A percentile compares a stretch with the other conserved stretches of the same genome.
phyloP scores from a whole-genome alignment of 2,888 invertebrate species.

The Amphiduros pacificus region DNA sequence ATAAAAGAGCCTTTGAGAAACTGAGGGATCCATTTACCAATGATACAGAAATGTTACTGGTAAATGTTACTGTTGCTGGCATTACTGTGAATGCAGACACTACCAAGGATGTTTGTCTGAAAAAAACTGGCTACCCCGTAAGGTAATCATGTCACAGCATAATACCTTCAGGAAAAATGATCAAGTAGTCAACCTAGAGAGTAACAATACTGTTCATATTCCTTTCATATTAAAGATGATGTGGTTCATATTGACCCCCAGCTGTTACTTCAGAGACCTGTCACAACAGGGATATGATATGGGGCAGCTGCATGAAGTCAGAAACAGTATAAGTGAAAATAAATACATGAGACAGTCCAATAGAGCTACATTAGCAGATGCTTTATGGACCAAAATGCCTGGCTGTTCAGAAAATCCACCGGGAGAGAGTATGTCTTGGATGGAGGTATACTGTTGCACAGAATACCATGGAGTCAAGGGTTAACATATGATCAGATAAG shows the following conservation, averaged over 20 bases:
- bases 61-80: conserved; percentile 27
- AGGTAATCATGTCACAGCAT: conserved; percentile 19
- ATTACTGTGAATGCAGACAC: conserved; percentile 28
- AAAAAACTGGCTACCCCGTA: conserved; percentile 29
- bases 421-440: conserved; percentile 9
- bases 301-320: conserved; percentile 6
- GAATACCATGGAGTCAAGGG: conserved; percentile 30
- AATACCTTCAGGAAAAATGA: conserved; percentile 25
- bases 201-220: conserved; percentile 15
- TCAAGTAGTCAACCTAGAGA: conserved; percentile 23
- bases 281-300: conserved; percentile 18
- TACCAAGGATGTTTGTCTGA: conserved; percentile 25
- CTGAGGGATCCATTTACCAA: conserved; percentile 28
- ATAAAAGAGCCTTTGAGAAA: conserved; percentile 21
- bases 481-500: conserved; percentile 26
- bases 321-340: conserved; percentile 2
- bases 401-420: background rate
- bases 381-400: background rate
- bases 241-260: conserved; percentile 31
- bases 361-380: conserved; percentile 1
- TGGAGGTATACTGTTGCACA: conserved; percentile 29
- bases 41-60: conserved; percentile 34
- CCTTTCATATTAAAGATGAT: conserved; percentile 22
- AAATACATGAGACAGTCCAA: background rate
- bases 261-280: conserved; percentile 32